Percentiles rank a stretch among this genome's conserved stretches.
These are phyloP conservation scores for Netta rufina DNA, from an alignment of 2,797 vertebrate genomes.

Conservation along the genomic window DNA sequence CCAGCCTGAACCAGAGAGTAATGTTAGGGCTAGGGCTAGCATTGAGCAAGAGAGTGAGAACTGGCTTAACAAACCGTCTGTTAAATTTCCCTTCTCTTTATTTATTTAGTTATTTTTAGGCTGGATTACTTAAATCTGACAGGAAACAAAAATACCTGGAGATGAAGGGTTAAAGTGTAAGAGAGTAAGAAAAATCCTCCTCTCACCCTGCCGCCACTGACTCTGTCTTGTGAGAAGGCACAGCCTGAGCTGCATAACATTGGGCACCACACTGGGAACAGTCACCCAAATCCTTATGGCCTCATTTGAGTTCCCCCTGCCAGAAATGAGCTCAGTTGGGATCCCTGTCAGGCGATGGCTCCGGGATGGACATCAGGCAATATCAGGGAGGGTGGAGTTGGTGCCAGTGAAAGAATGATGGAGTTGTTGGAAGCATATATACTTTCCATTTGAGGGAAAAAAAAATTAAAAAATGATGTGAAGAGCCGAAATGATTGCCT, in stretches of 20 bases:
- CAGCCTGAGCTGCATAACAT: not conserved
- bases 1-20: not conserved
- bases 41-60: not conserved
- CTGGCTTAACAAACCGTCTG: not conserved
- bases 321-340: not conserved
- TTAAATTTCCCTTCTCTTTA: not conserved
- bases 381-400: not conserved
- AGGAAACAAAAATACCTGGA: not conserved
- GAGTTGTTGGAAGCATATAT: not conserved
- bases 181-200: not conserved
- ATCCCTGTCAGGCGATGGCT: not conserved
- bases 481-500: not conserved
- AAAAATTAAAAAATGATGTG: not conserved
- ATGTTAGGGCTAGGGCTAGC: not conserved
- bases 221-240: not conserved
- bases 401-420: not conserved
- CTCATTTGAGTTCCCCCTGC: not conserved
- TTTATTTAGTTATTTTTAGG: not conserved
- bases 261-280: not conserved
- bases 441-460: not conserved
- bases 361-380: not conserved
- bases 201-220: not conserved
- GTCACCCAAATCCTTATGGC: not conserved
- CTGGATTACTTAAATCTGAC: conserved; percentile 10
- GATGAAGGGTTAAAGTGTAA: conserved; percentile 15